Conservation (phyloP, 2,888 invertebrate genomes). For the Yponomeuta evonymella region DNA sequence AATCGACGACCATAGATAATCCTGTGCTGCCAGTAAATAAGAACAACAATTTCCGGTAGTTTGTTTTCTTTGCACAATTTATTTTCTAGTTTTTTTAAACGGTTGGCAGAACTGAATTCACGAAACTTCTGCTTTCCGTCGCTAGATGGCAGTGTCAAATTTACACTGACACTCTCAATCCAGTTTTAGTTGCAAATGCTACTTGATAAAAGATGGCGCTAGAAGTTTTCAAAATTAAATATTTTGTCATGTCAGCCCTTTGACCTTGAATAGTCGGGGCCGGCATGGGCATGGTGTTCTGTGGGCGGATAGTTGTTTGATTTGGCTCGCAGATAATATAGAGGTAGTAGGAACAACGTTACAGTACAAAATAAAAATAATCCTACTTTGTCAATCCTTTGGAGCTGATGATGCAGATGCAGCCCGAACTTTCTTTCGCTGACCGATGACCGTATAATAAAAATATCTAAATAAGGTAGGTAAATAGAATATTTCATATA, state of each 20-base stretch:
- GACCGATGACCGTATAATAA: too few species aligned
- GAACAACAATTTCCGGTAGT: neutral
- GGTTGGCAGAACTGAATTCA: neutral
- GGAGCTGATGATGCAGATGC: too few species aligned
- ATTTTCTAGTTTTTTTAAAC: neutral
- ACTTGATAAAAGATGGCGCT: constrained; percentile 11
- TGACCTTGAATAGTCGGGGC: neutral
- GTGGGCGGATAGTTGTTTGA: neutral
- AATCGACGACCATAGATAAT: constrained; percentile 21
- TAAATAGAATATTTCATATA: too few species aligned
- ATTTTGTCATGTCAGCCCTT: neutral
- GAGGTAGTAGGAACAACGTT: neutral
- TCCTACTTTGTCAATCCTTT: too few species aligned
- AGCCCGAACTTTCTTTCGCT: too few species aligned
- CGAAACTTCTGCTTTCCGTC: neutral
- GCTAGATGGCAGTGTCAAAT: constrained; percentile 4
- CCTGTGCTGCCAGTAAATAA: neutral
- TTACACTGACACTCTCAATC: neutral
- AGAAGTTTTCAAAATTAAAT: neutral
- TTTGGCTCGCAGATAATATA: neutral
- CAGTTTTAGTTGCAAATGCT: neutral
- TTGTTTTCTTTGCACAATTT: neutral
- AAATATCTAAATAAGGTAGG: too few species aligned
- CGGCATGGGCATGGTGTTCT: neutral
- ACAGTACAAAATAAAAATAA: too few species aligned